A percentile compares a stretch with the other conserved stretches of the same genome.
phyloP scores from a whole-genome alignment of 2,888 invertebrate genomes.

The Agrochola lota region DNA sequence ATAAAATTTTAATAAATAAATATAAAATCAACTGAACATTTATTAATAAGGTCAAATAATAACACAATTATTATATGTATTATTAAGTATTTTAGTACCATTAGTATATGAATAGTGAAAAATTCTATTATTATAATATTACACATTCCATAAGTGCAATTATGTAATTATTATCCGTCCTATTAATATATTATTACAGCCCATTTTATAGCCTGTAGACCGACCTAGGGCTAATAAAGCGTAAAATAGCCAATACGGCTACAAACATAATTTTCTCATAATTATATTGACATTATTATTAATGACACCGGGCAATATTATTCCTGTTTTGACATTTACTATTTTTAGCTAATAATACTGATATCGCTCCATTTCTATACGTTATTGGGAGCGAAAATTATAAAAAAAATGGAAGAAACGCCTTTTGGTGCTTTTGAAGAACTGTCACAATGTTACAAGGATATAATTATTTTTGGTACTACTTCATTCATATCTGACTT shows the following conservation, averaged over 20 bases:
- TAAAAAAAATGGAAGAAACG: rapidly evolving
- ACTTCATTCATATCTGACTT: neutral
- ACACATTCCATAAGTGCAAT: conserved; percentile 79
- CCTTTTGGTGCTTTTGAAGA: conserved; percentile 7
- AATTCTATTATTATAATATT: conserved; percentile 38
- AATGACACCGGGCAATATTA: neutral
- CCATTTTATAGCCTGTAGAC: neutral
- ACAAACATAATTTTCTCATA: neutral
- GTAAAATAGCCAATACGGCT: conserved; percentile 7
- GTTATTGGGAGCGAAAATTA: neutral
- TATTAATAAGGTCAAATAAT: conserved; percentile 43
- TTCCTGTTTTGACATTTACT: conserved; percentile 14
- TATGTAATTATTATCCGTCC: conserved; percentile 73
- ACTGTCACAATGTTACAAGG: conserved; percentile 15
- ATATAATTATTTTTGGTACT: neutral
- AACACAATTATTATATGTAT: conserved; percentile 46
- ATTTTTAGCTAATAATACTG: neutral
- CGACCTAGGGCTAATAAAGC: conserved; percentile 3
- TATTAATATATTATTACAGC: conserved; percentile 41
- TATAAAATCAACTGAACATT: neutral
- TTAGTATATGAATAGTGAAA: conserved; percentile 51
- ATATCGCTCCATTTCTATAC: neutral
- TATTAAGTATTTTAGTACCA: conserved; percentile 59
- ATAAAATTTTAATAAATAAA: neutral
- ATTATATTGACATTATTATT: neutral